phyloP scores from a whole-genome alignment of 2,113 vertebrate species.

The Lepidiolamprologus cunningtoni region DNA sequence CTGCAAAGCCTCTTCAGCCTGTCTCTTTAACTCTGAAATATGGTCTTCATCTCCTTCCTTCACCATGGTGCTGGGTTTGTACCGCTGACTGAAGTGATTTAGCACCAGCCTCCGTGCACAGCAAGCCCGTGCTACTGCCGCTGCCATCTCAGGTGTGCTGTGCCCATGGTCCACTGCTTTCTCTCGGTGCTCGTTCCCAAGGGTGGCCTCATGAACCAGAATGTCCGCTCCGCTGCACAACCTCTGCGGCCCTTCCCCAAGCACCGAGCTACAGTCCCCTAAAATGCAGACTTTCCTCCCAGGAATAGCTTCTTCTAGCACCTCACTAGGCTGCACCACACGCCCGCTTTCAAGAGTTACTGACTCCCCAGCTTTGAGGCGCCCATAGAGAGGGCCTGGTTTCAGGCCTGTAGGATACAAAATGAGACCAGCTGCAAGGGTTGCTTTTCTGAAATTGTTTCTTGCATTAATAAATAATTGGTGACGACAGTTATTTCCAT shows the following conservation, averaged over 20 bases:
- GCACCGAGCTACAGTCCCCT: slow-evolving; percentile 80
- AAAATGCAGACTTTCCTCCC: slow-evolving; percentile 88
- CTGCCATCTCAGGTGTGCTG: slow-evolving; percentile 83
- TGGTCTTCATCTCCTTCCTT: slow-evolving; percentile 64
- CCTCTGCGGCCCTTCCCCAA: slow-evolving; percentile 59
- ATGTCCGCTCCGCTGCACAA: slow-evolving; percentile 78
- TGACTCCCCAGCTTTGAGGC: slow-evolving; percentile 76
- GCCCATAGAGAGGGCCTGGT: slow-evolving; percentile 82
- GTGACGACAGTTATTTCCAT: neutral
- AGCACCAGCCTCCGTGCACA: slow-evolving; percentile 68
- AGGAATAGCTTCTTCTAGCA: slow-evolving; percentile 70
- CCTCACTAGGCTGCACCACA: slow-evolving; percentile 67
- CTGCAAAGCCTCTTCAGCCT: slow-evolving; percentile 70
- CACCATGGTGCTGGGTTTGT: slow-evolving; percentile 64
- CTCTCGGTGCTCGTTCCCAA: slow-evolving; percentile 77
- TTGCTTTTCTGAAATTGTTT: neutral
- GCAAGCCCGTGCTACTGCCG: slow-evolving; percentile 73
- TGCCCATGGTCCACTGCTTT: slow-evolving; percentile 85
- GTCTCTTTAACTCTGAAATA: slow-evolving; percentile 65
- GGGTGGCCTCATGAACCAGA: slow-evolving; percentile 86
- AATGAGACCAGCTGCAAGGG: neutral
- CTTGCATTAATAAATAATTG: neutral
- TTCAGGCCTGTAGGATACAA: slow-evolving; percentile 71
- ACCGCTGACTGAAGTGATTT: slow-evolving; percentile 90
- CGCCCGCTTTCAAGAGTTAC: slow-evolving; percentile 73